A percentile compares a stretch with the other conserved stretches of the same genome.
Conservation (phyloP, 2,797 vertebrate genomes). For the Acanthiza pusilla region DNA sequence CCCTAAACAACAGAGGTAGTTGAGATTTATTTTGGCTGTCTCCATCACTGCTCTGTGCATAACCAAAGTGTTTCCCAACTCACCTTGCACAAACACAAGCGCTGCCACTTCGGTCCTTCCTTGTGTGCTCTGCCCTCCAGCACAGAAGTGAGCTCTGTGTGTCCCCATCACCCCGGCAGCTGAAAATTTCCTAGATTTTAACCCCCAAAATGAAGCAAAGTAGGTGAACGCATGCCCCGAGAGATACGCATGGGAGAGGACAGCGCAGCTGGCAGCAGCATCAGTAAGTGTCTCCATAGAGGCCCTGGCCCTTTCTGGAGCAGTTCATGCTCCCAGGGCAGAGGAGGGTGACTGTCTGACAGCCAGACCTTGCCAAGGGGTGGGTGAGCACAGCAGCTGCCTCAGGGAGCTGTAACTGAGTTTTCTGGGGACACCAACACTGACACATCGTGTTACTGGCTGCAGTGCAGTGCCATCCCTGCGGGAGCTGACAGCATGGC, state of each 20-base stretch:
- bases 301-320: background rate
- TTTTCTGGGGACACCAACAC: background rate
- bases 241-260: fast-evolving
- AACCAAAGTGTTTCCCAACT: background rate
- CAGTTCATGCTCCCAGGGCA: background rate
- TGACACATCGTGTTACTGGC: fast-evolving
- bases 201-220: background rate
- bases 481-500: background rate
- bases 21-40: background rate
- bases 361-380: background rate
- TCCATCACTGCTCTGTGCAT: fast-evolving
- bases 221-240: background rate
- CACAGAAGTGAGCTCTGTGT: fast-evolving
- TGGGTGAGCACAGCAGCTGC: background rate
- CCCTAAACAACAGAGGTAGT: background rate
- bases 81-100: background rate
- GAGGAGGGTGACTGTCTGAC: background rate
- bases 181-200: background rate
- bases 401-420: background rate
- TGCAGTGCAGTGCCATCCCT: background rate
- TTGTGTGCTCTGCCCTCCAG: background rate
- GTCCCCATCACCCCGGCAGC: fast-evolving
- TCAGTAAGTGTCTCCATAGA: background rate
- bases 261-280: background rate
- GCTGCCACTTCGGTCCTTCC: fast-evolving